phyloP scores from a whole-genome alignment of 2,113 vertebrate species.

The Pelodiscus sinensis region DNA sequence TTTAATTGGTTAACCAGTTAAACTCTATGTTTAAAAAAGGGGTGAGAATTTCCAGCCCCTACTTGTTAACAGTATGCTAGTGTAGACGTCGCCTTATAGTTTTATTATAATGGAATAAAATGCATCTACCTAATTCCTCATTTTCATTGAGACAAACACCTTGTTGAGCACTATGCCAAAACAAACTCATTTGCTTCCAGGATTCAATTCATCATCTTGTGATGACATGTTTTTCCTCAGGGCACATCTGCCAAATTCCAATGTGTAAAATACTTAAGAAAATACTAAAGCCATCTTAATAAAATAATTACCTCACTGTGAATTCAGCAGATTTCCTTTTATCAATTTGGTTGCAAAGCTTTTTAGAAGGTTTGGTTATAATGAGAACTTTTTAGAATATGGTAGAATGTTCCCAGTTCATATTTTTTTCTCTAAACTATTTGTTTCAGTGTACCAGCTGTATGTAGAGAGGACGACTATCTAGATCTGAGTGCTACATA shows the following conservation, averaged over 20 bases:
- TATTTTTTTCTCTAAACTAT: background rate
- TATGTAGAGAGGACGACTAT: background rate
- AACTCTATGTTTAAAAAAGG: too few relatives aligned
- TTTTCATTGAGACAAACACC: background rate
- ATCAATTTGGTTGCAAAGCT: background rate
- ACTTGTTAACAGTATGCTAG: too few relatives aligned
- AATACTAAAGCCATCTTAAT: background rate
- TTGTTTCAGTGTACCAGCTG: background rate
- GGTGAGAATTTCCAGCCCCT: too few relatives aligned
- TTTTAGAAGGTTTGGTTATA: background rate
- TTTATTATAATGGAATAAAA: background rate
- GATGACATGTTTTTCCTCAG: slow-evolving; percentile 61
- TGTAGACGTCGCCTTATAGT: background rate
- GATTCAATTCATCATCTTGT: slow-evolving; percentile 61
- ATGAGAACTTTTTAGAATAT: background rate
- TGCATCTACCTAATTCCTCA: background rate
- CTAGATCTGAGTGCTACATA: background rate
- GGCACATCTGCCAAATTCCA: background rate
- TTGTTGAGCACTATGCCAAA: background rate
- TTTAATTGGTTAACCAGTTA: too few relatives aligned
- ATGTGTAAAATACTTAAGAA: background rate
- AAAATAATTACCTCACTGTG: background rate
- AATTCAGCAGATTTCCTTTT: background rate
- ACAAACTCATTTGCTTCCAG: background rate
- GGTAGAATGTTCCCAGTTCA: background rate